phyloP scores from a whole-genome alignment of 2,888 invertebrate species.

The Nomada goodeniana region DNA sequence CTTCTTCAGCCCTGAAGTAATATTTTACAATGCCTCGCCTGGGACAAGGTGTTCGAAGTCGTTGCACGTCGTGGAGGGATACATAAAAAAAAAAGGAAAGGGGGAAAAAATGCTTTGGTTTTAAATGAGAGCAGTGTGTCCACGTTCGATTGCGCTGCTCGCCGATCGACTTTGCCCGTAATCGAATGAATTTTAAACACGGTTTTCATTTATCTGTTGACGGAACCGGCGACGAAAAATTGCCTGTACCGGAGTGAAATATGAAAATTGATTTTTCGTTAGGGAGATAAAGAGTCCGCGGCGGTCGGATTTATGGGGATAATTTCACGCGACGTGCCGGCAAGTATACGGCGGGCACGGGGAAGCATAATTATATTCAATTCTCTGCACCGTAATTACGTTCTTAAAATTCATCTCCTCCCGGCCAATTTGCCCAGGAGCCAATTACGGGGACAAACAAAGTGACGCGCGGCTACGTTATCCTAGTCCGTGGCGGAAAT shows the following conservation, averaged over 20 bases:
- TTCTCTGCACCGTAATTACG: no score
- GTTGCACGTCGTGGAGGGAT: constrained; percentile 17
- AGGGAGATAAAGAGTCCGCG: neutral
- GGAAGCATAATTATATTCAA: no score
- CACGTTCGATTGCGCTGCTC: neutral
- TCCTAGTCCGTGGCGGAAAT: no score
- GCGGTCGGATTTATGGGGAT: neutral
- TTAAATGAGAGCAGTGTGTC: constrained; percentile 25
- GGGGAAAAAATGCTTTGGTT: constrained; percentile 6
- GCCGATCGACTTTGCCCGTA: neutral
- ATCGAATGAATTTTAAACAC: constrained; percentile 22
- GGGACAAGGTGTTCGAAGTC: constrained; percentile 41
- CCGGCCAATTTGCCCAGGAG: no score
- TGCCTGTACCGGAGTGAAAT: neutral
- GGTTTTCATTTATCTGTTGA: constrained; percentile 17
- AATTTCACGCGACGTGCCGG: neutral
- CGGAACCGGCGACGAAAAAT: neutral
- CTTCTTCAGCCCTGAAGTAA: constrained; percentile 7
- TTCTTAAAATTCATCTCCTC: no score
- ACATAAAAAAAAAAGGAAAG: no score
- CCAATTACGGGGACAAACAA: no score
- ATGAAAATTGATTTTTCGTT: constrained; percentile 19
- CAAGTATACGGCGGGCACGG: no score
- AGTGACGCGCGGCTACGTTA: no score
- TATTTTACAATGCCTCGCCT: constrained; percentile 40